Conservation (phyloP, 1,140 invertebrate species). For the Cotesia typhae region DNA sequence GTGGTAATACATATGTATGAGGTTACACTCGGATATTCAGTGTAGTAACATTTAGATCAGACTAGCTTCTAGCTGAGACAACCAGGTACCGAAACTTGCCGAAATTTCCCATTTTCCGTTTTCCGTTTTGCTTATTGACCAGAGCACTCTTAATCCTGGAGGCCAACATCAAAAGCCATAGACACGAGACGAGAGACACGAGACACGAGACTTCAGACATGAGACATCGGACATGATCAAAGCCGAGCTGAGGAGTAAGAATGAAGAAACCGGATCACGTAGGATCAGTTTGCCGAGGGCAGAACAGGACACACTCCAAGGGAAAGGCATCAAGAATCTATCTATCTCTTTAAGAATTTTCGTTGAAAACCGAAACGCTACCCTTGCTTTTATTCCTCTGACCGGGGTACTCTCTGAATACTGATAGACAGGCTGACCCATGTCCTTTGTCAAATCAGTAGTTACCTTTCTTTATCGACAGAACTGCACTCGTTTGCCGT, state of each 20-base stretch:
- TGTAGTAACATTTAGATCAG: neutral
- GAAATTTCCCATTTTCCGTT: too few relatives aligned
- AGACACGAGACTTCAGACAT: neutral
- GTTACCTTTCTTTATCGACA: neutral
- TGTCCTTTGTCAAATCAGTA: constrained; percentile 15
- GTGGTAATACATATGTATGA: constrained; percentile 7
- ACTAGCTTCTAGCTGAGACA: neutral
- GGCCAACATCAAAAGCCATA: too few relatives aligned
- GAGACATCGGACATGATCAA: neutral
- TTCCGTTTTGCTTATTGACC: too few relatives aligned
- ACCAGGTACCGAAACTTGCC: too few relatives aligned
- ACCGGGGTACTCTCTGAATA: neutral
- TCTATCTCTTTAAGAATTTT: neutral
- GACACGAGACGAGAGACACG: too few relatives aligned
- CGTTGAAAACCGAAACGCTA: neutral
- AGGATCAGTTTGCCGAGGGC: constrained; percentile 13
- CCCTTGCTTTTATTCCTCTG: neutral
- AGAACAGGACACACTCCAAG: neutral
- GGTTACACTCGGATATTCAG: neutral
- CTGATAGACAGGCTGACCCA: constrained; percentile 1
- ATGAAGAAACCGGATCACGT: constrained; percentile 13
- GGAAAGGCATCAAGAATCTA: neutral
- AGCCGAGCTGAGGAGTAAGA: constrained; percentile 2
- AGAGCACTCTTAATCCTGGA: too few relatives aligned
- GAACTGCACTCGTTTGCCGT: neutral